Percentiles rank a stretch among this genome's conserved stretches.
Conservation (phyloP, 2,113 vertebrate genomes). For the Acrocephalus kingi region DNA sequence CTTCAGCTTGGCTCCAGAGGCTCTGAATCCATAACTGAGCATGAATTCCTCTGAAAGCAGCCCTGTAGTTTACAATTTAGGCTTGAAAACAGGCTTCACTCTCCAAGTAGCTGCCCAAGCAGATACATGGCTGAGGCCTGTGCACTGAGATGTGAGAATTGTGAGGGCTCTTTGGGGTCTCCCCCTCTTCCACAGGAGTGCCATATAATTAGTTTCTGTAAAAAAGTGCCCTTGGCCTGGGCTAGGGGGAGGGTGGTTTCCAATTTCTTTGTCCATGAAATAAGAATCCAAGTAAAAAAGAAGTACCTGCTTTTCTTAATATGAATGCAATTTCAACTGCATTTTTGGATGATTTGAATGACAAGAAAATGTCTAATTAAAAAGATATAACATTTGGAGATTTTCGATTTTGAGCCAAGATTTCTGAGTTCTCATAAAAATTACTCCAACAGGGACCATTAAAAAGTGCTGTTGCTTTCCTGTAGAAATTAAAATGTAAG, state of each 20-base stretch:
- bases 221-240: background rate
- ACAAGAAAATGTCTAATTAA: background rate
- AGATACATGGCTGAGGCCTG: background rate
- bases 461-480: background rate
- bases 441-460: background rate
- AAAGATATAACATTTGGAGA: background rate
- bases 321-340: background rate
- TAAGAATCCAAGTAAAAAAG: background rate
- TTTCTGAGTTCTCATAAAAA: slow-evolving; percentile 14
- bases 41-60: background rate
- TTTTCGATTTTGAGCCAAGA: background rate
- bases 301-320: background rate
- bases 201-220: background rate
- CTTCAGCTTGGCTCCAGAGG: background rate
- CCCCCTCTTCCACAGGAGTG: background rate
- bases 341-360: background rate
- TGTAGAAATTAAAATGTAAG: background rate
- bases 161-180: background rate
- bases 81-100: background rate
- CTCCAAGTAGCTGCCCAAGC: background rate
- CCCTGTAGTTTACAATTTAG: background rate
- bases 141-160: background rate
- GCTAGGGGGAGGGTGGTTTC: background rate
- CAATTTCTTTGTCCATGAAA: background rate
- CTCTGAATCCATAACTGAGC: background rate